Evolutionary conservation across 2,888 invertebrate genomes (phyloP).

Genomic region (Dexiosoma caninum): DNA sequence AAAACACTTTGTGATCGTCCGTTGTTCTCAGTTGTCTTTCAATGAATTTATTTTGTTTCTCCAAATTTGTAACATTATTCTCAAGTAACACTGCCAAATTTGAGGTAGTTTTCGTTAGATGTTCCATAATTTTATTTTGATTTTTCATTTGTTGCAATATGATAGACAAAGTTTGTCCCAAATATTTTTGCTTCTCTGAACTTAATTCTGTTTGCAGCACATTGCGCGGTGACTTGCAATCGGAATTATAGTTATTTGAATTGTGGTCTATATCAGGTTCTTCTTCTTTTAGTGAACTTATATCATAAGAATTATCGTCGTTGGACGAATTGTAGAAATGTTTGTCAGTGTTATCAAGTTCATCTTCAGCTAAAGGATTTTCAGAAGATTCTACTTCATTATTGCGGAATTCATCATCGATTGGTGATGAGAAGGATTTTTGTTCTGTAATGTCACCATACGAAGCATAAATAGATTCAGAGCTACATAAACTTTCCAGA

Average conservation of each 20-base stretch:
- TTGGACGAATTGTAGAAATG: constrained; percentile 12
- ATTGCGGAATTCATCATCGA: constrained; percentile 19
- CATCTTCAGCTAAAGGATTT: constrained; percentile 17
- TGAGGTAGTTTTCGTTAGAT: constrained; percentile 42
- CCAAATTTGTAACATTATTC: constrained; percentile 35
- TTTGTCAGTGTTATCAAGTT: constrained; percentile 29
- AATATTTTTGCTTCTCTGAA: constrained; percentile 10
- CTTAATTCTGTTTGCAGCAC: neutral
- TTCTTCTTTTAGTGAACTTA: constrained; percentile 13
- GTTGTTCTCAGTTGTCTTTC: constrained; percentile 27
- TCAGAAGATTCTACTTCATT: constrained; percentile 6
- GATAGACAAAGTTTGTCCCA: constrained; percentile 20
- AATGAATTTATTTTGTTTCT: constrained; percentile 29
- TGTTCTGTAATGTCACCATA: constrained; percentile 4
- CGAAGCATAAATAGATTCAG: constrained; percentile 38
- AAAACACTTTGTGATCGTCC: constrained; percentile 1
- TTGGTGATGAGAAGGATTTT: neutral
- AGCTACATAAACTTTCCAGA: constrained; percentile 19
- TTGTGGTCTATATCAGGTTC: neutral
- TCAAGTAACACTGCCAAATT: constrained; percentile 38
- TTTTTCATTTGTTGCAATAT: constrained; percentile 46
- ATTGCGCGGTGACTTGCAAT: neutral
- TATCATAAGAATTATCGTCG: constrained; percentile 11
- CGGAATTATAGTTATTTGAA: constrained; percentile 29
- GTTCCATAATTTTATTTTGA: constrained; percentile 51